Evolutionary conservation across 2,113 vertebrate genomes (phyloP).

Genomic region (Leucoraja erinaceus): DNA sequence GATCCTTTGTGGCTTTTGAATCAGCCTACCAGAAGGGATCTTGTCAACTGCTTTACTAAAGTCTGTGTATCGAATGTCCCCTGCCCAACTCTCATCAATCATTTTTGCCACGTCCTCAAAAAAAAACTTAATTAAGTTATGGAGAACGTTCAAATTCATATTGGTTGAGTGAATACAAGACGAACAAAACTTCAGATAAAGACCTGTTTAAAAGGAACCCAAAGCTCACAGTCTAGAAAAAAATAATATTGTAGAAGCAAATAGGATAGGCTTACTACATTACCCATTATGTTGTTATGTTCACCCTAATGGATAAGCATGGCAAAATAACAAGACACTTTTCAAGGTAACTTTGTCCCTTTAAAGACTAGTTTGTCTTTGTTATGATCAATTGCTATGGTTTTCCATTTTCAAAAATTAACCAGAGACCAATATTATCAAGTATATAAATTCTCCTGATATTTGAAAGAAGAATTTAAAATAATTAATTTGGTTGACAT

Average conservation of each 20-base stretch:
- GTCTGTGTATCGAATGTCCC: too few relatives aligned
- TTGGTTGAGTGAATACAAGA: not conserved
- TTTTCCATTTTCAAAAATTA: constrained; percentile 23
- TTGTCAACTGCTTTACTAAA: too few relatives aligned
- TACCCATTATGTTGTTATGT: not conserved
- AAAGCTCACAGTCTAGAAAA: not conserved
- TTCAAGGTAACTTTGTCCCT: constrained; percentile 2
- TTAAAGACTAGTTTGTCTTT: constrained; percentile 9
- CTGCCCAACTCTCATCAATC: too few relatives aligned
- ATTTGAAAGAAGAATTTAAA: constrained; percentile 19
- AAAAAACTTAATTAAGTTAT: too few relatives aligned
- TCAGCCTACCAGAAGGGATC: too few relatives aligned
- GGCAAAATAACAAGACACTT: not conserved
- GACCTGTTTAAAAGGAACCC: not conserved
- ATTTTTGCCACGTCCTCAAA: too few relatives aligned
- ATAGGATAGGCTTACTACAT: not conserved
- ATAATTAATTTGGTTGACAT: not conserved
- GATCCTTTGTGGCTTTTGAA: too few relatives aligned
- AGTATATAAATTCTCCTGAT: not conserved
- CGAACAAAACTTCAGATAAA: not conserved
- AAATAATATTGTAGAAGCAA: not conserved
- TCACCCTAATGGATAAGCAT: not conserved
- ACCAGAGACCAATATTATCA: constrained; percentile 12
- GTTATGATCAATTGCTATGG: not conserved
- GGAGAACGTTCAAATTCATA: too few relatives aligned